Base-by-base conservation (phyloP, 2,113 vertebrate species). In the Prietella phreatophila region DNA sequence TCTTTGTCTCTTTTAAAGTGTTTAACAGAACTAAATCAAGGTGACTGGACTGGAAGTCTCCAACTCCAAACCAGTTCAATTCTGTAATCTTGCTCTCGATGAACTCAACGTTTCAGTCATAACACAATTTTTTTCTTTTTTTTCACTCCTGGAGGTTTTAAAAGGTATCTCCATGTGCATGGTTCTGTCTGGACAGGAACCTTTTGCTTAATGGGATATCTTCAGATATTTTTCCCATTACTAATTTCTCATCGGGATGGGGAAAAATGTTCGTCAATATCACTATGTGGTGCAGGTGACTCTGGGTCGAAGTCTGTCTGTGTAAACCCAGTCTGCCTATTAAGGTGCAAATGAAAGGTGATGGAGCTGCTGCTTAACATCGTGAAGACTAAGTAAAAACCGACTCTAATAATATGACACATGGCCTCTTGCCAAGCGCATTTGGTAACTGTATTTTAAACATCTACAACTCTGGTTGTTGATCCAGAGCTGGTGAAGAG, bases 361-460 rank as follows among this genome's bases (percentile, higher is more conserved):
- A 90, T 88, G 84, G 86, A 90, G 79, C 85, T 65, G 80, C 73
- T 87, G 87, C 63, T 91, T 92, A 90, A 86, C 80, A 86, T 61
- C 84, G 81, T 60, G 69, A 33, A 91, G 79, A 69, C 65, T 86
- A 91, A 91, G 89, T 91, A 86, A 84, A 91, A 91, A 90, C 89
- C 84, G 87, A 91, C 89, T 90, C 85, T 84, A 87, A 89, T 91
- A 84, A 88, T 84, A 79, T 27, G 79, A 86, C 83, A 85, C 67
- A 84, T 60, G 20, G 56, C 76, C 13, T 81, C 75, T 83, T 86
- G 75, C 42, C 75, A 78, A 27, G 75, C 3, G 4, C 42, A 78
- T 50, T 76, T 47, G 13, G 33, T 8, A 42, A 39, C 36, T 20
- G 36, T 9, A 42, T 75, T 75, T 75, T 42, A 78, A 78, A n/a